Evolutionary conservation across 2,888 invertebrate species (phyloP), one percentile per base, ranked within the genome.

Genomic region (Luperina testacea): DNA sequence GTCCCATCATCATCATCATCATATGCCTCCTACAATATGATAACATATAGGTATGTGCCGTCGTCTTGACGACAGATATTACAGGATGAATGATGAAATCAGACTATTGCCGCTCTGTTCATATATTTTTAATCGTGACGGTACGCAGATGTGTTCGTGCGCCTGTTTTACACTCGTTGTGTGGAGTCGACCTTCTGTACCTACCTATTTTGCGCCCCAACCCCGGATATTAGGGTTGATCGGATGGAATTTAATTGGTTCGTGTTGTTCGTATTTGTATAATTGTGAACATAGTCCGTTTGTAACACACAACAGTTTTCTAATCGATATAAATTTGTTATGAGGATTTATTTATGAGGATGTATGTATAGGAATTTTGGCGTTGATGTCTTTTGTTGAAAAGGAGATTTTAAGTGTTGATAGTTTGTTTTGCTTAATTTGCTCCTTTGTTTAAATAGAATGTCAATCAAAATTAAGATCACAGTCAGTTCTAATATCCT

Each of bases 171-270:
- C 7, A 11, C 17, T 17, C 57, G 0, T 67, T 61, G 24, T 57
- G 7, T 27, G 2, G 24, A 67, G 15, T 0, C 0, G 7, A 17
- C 76, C 61, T 76, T 75, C 82, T 82, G 53, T 20, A 5, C 2
- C 0, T 48, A 1, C 5, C 9, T 53, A 17, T 38, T 53, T 42
- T 17, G n/a, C 13, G 11, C 8, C 24, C 15, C 72, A 77, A 63
- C 80, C 81, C 87, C 89, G 91, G 91, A 92, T 92, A 92, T 92
- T 88, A 86, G 92, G 93, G 92, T 90, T 90, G 90, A 91, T 92
- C 88, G 89, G 89, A 90, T 86, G 90, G 81, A 88, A 84, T 87
- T 89, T 90, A 88, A 90, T 90, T 89, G 90, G 83, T 79, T 78
- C 85, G 75, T 82, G 85, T 85, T 79, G 85, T 82, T 86, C 84